phyloP scores from a whole-genome alignment of 1,140 invertebrate species.

The Bacillus rossius region DNA sequence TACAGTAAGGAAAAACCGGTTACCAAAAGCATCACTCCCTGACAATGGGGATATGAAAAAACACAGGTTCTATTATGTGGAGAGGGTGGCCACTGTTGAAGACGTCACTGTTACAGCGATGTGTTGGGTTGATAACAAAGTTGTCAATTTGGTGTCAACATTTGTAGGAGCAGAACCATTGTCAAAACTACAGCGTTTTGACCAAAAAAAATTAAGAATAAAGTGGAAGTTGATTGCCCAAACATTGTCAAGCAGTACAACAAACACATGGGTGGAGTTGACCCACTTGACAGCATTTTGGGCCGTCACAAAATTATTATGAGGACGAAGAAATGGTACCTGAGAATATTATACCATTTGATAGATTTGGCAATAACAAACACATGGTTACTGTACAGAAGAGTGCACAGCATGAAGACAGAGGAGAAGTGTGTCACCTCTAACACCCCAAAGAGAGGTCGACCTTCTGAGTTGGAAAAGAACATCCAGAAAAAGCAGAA shows the following conservation, averaged over 20 bases:
- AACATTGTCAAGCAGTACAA: slow-evolving; percentile 29
- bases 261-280: slow-evolving; percentile 33
- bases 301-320: slow-evolving; percentile 29
- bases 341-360: slow-evolving; percentile 31
- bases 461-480: too few species aligned
- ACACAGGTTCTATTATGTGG: slow-evolving; percentile 16
- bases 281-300: slow-evolving; percentile 31
- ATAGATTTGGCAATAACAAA: slow-evolving; percentile 30
- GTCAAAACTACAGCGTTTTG: slow-evolving; percentile 33
- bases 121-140: slow-evolving; percentile 36
- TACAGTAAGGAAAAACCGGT: slow-evolving; percentile 21
- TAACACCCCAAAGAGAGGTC: too few species aligned
- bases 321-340: slow-evolving; percentile 27
- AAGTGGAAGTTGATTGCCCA: slow-evolving; percentile 34
- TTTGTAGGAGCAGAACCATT: slow-evolving; percentile 35
- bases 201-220: slow-evolving; percentile 33
- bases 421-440: too few species aligned
- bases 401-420: slow-evolving; percentile 13
- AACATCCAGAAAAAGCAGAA: too few species aligned
- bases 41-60: slow-evolving; percentile 20
- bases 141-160: slow-evolving; percentile 37
- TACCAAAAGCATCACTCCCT: slow-evolving; percentile 19
- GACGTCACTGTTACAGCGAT: slow-evolving; percentile 19
- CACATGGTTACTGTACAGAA: slow-evolving; percentile 31
- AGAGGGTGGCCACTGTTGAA: slow-evolving; percentile 11